Base-by-base conservation (phyloP, 1,140 invertebrate species). In the Achatina immaculata region DNA sequence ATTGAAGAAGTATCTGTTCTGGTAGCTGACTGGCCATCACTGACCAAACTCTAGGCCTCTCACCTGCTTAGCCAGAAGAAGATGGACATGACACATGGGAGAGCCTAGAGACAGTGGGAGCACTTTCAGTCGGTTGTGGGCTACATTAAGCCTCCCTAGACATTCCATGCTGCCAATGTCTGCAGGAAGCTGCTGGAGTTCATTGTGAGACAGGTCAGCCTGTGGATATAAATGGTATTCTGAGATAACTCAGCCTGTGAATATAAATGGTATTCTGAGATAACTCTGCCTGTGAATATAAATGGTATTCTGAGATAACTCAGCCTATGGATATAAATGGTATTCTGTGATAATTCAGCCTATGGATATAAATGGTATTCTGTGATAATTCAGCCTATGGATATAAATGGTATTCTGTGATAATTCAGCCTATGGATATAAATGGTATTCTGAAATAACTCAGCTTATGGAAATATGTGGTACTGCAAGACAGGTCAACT, bases 141-240 rank as follows among this genome's bases (percentile, higher is more conserved):
- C 83, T 19, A 92, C 84, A 84, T 91, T 91, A 0, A 92, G 81
- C 74, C 89, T 89, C 36, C 72, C 48, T 2, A 92, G 82, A 11
- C 66, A 82, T 83, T 90, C 86, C 87, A 92, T 88, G 43, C 88
- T 80, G 3, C 87, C 89, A 45, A 91, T 80, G 58, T 88, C 85
- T 34, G 87, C 85, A 31, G 90, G 90, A 38, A 92, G 80, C 65
- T 86, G 81, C 55, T 81, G 79, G 24, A 92, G 76, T 34, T 71
- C n/a, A 82, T 92, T 92, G 79, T 90, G 76, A 21, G 90, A 91
- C 24, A 92, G 31, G 82, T 92, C 90, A 43, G 91, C 65, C 82
- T 91, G 45, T 6, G 28, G 73, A 69, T 16, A 28, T 38, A 24
- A 11, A 71, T 7, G 68, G 21, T 65, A 65, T 24, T 9, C 24